Percentiles rank a stretch among this genome's conserved stretches.
Conservation (phyloP, 2,888 invertebrate genomes). For the Tetrapedia diversipes region DNA sequence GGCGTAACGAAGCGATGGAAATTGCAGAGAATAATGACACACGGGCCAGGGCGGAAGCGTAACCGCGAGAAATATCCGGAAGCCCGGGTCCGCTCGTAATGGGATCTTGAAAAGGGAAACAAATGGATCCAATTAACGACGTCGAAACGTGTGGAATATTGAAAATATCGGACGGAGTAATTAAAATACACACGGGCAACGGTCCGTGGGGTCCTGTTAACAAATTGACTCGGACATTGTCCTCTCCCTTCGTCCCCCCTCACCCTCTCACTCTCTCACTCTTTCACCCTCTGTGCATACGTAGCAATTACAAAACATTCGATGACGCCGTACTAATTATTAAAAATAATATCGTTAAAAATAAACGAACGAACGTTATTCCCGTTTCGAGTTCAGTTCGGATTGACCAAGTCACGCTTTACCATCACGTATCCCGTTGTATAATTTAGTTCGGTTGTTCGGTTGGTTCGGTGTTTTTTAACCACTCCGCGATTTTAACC, state of each 20-base stretch:
- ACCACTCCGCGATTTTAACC: too few species aligned
- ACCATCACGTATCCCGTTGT: too few species aligned
- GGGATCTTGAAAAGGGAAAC: slow-evolving; percentile 51
- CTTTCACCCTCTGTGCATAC: too few species aligned
- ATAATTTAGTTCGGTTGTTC: too few species aligned
- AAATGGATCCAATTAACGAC: slow-evolving; percentile 57
- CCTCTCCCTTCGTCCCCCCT: not conserved
- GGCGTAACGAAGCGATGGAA: slow-evolving; percentile 40
- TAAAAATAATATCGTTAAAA: slow-evolving; percentile 10
- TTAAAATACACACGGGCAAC: slow-evolving; percentile 38
- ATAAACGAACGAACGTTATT: slow-evolving; percentile 15
- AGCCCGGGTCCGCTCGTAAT: slow-evolving; percentile 33
- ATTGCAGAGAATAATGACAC: slow-evolving; percentile 50
- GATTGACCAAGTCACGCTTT: too few species aligned
- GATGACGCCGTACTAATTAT: not conserved
- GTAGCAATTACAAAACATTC: not conserved
- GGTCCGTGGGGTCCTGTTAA: slow-evolving; percentile 10
- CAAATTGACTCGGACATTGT: slow-evolving; percentile 31
- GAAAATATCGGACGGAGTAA: slow-evolving; percentile 53
- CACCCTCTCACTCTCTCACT: too few species aligned
- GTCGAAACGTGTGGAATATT: slow-evolving; percentile 38
- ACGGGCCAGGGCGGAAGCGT: slow-evolving; percentile 13
- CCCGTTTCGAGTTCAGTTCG: too few species aligned
- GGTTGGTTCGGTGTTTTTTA: too few species aligned
- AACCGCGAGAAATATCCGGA: slow-evolving; percentile 55